phyloP scores from a whole-genome alignment of 2,888 invertebrate species.

The Calliscelio sp. region DNA sequence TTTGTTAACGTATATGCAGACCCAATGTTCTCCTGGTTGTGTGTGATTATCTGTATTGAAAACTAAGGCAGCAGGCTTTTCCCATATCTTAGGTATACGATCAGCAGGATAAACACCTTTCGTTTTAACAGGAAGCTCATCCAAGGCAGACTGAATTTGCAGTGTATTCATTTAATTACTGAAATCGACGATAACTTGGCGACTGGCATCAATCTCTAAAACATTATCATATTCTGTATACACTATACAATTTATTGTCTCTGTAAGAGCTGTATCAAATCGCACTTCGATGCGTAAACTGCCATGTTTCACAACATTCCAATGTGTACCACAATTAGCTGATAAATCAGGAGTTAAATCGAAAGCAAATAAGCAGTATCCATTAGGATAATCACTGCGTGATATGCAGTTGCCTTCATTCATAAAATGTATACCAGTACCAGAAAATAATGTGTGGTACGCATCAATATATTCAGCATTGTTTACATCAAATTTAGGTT shows the following conservation, averaged over 20 bases:
- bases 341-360: slow-evolving; percentile 77
- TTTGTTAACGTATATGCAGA: background rate
- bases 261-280: slow-evolving; percentile 33
- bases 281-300: slow-evolving; percentile 75
- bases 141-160: background rate
- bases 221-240: slow-evolving; percentile 65
- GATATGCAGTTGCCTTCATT: slow-evolving; percentile 72
- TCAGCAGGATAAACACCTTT: slow-evolving; percentile 8
- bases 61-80: background rate
- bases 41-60: background rate
- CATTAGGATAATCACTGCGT: slow-evolving; percentile 63
- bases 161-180: slow-evolving; percentile 14
- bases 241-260: background rate
- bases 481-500: slow-evolving; percentile 65
- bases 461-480: slow-evolving; percentile 59
- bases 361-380: slow-evolving; percentile 75
- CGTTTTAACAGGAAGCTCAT: background rate
- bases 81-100: background rate
- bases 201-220: slow-evolving; percentile 76
- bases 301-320: slow-evolving; percentile 72
- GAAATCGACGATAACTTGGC: slow-evolving; percentile 21
- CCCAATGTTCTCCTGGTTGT: background rate
- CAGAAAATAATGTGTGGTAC: no score
- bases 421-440: slow-evolving; percentile 69
- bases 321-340: slow-evolving; percentile 70